Conservation (phyloP, 2,797 vertebrate genomes). For the Arrhamphus sclerolepis region DNA sequence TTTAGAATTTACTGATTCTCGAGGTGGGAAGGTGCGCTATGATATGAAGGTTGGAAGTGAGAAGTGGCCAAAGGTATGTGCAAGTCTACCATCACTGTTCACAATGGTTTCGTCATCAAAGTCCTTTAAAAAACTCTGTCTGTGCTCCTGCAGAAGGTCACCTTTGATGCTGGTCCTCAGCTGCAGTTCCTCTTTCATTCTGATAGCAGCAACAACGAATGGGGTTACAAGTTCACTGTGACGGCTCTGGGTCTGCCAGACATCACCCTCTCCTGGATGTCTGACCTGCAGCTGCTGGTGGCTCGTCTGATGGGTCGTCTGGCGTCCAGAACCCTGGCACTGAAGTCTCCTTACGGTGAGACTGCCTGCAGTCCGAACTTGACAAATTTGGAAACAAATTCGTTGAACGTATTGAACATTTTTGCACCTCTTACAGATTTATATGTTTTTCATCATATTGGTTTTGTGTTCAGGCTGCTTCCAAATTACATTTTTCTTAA, state of each 20-base stretch:
- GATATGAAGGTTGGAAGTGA: slow-evolving; percentile 97
- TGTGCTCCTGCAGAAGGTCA: slow-evolving; percentile 87
- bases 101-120: neutral
- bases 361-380: neutral
- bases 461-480: neutral
- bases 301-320: slow-evolving; percentile 96
- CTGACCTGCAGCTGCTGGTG: slow-evolving; percentile 94
- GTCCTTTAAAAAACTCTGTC: neutral
- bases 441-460: neutral
- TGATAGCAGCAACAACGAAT: slow-evolving; percentile 97
- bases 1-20: slow-evolving; percentile 95
- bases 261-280: slow-evolving; percentile 93
- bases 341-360: slow-evolving; percentile 90
- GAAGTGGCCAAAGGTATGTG: slow-evolving; percentile 95
- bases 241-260: slow-evolving; percentile 93
- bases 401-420: too few species aligned
- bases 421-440: too few species aligned
- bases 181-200: slow-evolving; percentile 99
- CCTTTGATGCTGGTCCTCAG: slow-evolving; percentile 94
- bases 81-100: neutral
- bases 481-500: neutral
- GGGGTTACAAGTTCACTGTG: slow-evolving; percentile 97
- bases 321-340: slow-evolving; percentile 91
- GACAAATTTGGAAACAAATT: neutral
- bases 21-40: slow-evolving; percentile 96